Evolutionary conservation across 2,113 vertebrate species (phyloP), one percentile per base, ranked within the genome.

Genomic region (Coreoperca whiteheadi): DNA sequence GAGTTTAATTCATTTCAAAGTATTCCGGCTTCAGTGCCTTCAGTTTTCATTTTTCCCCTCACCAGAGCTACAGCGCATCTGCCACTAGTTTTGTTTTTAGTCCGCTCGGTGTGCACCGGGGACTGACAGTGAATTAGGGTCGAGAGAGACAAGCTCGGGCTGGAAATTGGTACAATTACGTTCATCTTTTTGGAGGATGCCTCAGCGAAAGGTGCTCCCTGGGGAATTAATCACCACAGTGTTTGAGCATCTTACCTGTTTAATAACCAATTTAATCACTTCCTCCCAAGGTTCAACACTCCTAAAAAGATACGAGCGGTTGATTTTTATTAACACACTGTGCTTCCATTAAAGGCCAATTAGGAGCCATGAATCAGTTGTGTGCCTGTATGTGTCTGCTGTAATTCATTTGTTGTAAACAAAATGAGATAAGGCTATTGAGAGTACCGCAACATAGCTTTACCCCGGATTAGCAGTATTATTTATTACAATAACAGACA

Each of bases 191-290:
- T 46, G 54, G 73, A 85, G 57, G 67, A 75, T 57, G 82, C 56
- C 63, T 69, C 70, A 25, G 79, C 57, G 79, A 89, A 89, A 90
- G 68, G 79, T 41, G 75, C 72, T 88, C 81, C 66, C 56, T 65
- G 50, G 15, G 80, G 89, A 89, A 92, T 92, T 88, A 92, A 90
- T 93, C 82, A 84, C 79, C 34, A 57, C 56, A 65, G 67, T 53
- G 59, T 87, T 89, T 86, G 85, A 88, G 81, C 87, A 78, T 91
- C 87, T 91, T 85, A 94, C 92, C 88, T 94, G 81, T 93, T 95
- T 94, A 93, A 94, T 93, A 94, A 93, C 81, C 91, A 92, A 82
- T 91, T 87, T 89, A 93, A 93, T 94, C 83, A 84, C 88, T 86
- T 93, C 89, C 76, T 88, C 81, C 69, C 39, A 83, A 84, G 88